Conservation (phyloP, 1,140 invertebrate genomes). For the Drosophila ercepeae region DNA sequence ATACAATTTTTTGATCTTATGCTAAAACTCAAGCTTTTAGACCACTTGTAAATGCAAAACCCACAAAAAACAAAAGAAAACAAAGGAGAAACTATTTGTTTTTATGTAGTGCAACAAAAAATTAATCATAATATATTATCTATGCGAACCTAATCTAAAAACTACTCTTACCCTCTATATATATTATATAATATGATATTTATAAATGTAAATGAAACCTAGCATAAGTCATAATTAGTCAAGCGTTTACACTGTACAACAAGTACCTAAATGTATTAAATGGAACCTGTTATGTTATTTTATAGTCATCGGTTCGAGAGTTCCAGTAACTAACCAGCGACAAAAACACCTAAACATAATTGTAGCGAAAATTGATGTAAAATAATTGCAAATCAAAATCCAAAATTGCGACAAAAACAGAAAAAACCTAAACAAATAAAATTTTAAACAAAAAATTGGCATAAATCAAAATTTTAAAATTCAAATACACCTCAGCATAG, state of each 20-base stretch:
- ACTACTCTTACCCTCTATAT: slow-evolving; percentile 57
- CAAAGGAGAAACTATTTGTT: slow-evolving; percentile 13
- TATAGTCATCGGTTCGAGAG: slow-evolving; percentile 52
- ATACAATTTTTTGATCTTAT: slow-evolving; percentile 8
- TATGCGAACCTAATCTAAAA: slow-evolving; percentile 49
- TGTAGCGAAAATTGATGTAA: slow-evolving; percentile 60
- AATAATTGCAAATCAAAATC: slow-evolving; percentile 43
- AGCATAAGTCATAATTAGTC: slow-evolving; percentile 63
- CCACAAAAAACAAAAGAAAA: slow-evolving; percentile 24
- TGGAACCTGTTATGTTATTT: slow-evolving; percentile 71
- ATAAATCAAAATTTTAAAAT: slow-evolving; percentile 36
- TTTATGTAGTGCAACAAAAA: slow-evolving; percentile 30
- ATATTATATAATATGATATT: slow-evolving; percentile 42
- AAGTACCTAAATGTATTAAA: slow-evolving; percentile 70
- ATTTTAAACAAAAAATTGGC: slow-evolving; percentile 61
- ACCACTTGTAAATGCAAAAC: slow-evolving; percentile 44
- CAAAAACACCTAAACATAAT: slow-evolving; percentile 39
- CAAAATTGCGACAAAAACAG: slow-evolving; percentile 31
- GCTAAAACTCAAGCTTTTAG: slow-evolving; percentile 23
- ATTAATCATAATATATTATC: slow-evolving; percentile 24
- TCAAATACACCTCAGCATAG: slow-evolving; percentile 15
- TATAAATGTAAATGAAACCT: slow-evolving; percentile 67
- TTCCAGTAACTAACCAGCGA: slow-evolving; percentile 68
- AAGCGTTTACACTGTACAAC: slow-evolving; percentile 56
- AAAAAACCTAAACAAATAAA: slow-evolving; percentile 30